A percentile compares a stretch with the other conserved stretches of the same genome.
Conservation (phyloP, 2,797 vertebrate genomes). For the Sitta carolinensis region DNA sequence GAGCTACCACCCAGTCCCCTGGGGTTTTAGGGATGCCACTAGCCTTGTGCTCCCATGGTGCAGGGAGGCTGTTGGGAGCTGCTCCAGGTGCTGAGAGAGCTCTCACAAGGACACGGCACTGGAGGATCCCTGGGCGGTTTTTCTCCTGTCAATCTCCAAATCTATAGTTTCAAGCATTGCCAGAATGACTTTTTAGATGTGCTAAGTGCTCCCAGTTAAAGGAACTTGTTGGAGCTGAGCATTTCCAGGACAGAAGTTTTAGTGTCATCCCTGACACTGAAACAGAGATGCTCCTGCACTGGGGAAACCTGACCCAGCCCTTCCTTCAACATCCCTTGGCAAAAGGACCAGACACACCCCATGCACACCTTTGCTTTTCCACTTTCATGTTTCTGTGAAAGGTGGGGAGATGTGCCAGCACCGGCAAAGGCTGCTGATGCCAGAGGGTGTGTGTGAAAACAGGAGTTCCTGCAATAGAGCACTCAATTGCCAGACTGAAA, state of each 20-base stretch:
- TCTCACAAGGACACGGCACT: background rate
- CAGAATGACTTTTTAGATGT: background rate
- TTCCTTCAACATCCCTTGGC: background rate
- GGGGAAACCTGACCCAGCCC: background rate
- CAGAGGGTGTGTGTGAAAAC: background rate
- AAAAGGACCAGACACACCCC: background rate
- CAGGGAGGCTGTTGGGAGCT: background rate
- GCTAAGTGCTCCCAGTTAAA: background rate
- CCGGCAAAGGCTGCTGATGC: rapidly evolving
- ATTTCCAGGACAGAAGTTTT: background rate
- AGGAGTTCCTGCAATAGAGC: background rate
- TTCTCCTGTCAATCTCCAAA: background rate
- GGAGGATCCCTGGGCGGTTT: background rate
- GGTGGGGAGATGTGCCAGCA: background rate
- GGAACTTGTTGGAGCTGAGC: background rate
- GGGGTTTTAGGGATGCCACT: background rate
- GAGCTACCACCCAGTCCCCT: background rate
- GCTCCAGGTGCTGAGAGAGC: background rate
- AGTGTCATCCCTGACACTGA: background rate
- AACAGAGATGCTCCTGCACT: background rate
- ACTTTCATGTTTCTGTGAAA: background rate
- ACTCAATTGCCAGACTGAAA: background rate
- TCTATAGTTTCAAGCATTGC: background rate
- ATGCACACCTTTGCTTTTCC: background rate
- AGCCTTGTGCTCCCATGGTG: rapidly evolving